Percentiles rank a stretch among this genome's conserved stretches.
phyloP scores from a whole-genome alignment of 92 coral and sea anemone species.

The Virgularia gustaviana region DNA sequence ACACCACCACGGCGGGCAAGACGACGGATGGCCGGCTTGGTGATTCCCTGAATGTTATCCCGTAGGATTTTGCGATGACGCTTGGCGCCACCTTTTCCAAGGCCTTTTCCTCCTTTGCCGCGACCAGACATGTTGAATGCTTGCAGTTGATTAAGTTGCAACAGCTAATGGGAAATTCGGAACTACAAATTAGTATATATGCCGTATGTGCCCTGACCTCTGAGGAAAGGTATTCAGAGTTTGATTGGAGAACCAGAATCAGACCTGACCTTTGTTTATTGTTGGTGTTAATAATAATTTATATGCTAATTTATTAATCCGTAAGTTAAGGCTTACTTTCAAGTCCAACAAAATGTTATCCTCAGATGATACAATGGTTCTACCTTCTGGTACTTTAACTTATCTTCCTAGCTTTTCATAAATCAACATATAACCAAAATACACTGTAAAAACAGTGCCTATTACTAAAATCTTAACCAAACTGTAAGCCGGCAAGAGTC shows the following conservation, averaged over 20 bases:
- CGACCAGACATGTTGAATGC: conserved; percentile 46
- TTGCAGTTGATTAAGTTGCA: conserved; percentile 35
- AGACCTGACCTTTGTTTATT: conserved; percentile 21
- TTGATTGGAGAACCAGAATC: conserved; percentile 27
- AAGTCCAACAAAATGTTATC: too few relatives aligned
- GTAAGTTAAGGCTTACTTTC: too few relatives aligned
- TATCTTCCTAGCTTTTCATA: too few relatives aligned
- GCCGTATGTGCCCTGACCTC: conserved; percentile 45
- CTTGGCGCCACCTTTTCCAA: conserved; percentile 96
- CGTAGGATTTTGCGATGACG: conserved; percentile 95
- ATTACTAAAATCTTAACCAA: too few relatives aligned
- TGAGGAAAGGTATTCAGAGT: conserved; percentile 25
- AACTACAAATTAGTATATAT: conserved; percentile 34
- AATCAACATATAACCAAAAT: too few relatives aligned
- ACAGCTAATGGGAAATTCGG: conserved; percentile 36
- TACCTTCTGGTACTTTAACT: too few relatives aligned
- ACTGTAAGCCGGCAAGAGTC: too few relatives aligned
- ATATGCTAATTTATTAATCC: too few relatives aligned
- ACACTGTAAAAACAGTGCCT: too few relatives aligned
- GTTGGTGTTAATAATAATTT: too few relatives aligned
- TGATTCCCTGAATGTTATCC: conserved; percentile 91
- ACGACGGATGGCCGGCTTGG: conserved; percentile 94
- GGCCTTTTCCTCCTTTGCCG: conserved; percentile 84
- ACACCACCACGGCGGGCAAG: conserved; percentile 93
- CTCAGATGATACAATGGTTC: too few relatives aligned